These are phyloP conservation scores for Argyresthia goedartella DNA, from an alignment of 2,888 invertebrate species.

Conservation along the genomic window DNA sequence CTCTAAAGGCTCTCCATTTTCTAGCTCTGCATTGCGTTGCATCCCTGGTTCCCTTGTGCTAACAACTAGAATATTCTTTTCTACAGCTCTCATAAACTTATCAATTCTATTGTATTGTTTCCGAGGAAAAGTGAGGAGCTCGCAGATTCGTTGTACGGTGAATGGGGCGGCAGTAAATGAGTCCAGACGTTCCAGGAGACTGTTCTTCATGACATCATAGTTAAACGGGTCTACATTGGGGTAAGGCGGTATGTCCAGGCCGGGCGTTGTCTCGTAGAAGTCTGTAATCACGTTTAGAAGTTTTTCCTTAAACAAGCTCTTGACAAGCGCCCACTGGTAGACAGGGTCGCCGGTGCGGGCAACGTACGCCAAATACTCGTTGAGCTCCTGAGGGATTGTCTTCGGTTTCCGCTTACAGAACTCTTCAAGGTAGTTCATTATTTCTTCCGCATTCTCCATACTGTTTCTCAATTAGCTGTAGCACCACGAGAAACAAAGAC, in stretches of 20 bases:
- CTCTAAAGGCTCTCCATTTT: slow-evolving; percentile 76
- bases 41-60: slow-evolving; percentile 79
- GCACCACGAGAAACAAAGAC: background rate
- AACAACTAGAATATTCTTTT: slow-evolving; percentile 93
- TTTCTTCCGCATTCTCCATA: slow-evolving; percentile 90
- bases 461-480: slow-evolving; percentile 7
- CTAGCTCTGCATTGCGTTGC: slow-evolving; percentile 71
- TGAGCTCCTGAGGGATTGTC: slow-evolving; percentile 89
- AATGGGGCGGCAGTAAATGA: slow-evolving; percentile 93
- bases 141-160: slow-evolving; percentile 95
- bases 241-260: slow-evolving; percentile 84
- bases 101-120: slow-evolving; percentile 96
- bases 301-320: slow-evolving; percentile 90
- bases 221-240: slow-evolving; percentile 94
- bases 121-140: slow-evolving; percentile 89
- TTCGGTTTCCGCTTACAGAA: slow-evolving; percentile 81
- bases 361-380: slow-evolving; percentile 90
- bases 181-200: slow-evolving; percentile 84
- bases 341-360: slow-evolving; percentile 95
- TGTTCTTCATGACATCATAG: slow-evolving; percentile 89
- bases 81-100: slow-evolving; percentile 96
- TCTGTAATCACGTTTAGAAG: slow-evolving; percentile 88
- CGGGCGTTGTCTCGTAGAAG: slow-evolving; percentile 85
- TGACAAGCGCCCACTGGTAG: slow-evolving; percentile 91
- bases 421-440: slow-evolving; percentile 85